Percentiles rank a stretch among this genome's conserved stretches.
These are phyloP conservation scores for Prenolepis imparis DNA, from an alignment of 2,888 invertebrate genomes.

Conservation along the genomic window DNA sequence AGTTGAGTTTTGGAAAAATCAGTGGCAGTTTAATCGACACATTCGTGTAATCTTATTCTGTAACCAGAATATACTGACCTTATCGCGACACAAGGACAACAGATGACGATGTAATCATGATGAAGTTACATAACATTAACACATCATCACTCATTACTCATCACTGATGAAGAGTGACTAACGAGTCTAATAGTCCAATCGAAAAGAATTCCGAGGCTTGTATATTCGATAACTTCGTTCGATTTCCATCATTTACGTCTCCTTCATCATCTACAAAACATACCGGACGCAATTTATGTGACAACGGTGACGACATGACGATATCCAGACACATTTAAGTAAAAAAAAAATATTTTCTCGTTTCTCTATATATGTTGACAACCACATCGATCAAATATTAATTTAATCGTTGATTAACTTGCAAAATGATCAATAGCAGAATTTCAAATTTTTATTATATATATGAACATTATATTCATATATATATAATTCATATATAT, in stretches of 20 bases:
- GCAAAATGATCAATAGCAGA: not conserved
- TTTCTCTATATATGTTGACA: not conserved
- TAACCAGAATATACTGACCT: slow-evolving; percentile 49
- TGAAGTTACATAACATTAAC: slow-evolving; percentile 70
- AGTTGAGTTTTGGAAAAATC: not conserved
- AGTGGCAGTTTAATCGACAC: not conserved
- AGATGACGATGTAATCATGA: slow-evolving; percentile 25
- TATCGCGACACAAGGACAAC: slow-evolving; percentile 24
- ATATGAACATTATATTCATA: too few relatives aligned
- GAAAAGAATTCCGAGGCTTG: not conserved
- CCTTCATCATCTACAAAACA: not conserved
- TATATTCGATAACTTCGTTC: not conserved
- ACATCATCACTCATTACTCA: slow-evolving; percentile 51
- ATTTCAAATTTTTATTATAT: not conserved
- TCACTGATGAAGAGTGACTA: not conserved
- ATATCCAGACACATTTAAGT: not conserved
- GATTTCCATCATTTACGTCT: not conserved
- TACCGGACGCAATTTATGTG: not conserved
- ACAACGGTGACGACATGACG: not conserved
- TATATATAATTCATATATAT: too few relatives aligned
- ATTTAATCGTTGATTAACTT: not conserved
- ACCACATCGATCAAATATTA: not conserved
- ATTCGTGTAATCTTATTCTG: slow-evolving; percentile 51
- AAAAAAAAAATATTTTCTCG: not conserved
- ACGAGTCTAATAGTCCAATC: not conserved